A percentile compares a stretch with the other conserved stretches of the same genome.
Evolutionary conservation across 2,888 invertebrate species (phyloP).

Genomic region (Apamea sordens): DNA sequence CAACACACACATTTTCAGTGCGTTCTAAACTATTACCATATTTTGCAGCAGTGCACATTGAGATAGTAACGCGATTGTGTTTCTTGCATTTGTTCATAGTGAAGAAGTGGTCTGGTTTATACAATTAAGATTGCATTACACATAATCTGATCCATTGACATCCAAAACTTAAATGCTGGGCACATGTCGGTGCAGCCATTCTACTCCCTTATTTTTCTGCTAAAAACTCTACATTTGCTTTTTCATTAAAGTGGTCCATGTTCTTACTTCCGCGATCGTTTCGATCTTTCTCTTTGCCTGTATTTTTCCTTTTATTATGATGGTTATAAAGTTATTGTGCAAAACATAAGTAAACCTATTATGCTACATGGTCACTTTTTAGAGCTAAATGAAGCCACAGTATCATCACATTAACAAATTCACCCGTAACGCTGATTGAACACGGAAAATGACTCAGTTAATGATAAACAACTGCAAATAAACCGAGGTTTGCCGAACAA

Average conservation of each 20-base stretch:
- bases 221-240: neutral
- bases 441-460: constrained; percentile 47
- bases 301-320: neutral
- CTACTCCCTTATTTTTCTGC: neutral
- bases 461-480: constrained; percentile 33
- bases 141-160: neutral
- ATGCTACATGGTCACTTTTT: neutral
- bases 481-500: constrained; percentile 13
- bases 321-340: neutral
- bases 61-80: neutral
- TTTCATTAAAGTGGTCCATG: neutral
- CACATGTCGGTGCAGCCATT: neutral
- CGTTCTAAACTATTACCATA: constrained; percentile 15
- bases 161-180: neutral
- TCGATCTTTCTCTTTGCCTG: neutral
- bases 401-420: constrained; percentile 13
- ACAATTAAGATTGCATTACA: neutral
- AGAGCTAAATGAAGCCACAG: constrained; percentile 18
- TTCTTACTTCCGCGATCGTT: neutral
- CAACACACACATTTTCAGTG: constrained; percentile 5
- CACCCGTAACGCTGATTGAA: constrained; percentile 25
- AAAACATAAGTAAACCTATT: neutral
- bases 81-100: constrained; percentile 1
- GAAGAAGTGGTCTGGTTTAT: neutral
- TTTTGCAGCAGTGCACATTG: neutral